Conservation (phyloP, 2,888 invertebrate species). For the Eledona agricola region DNA sequence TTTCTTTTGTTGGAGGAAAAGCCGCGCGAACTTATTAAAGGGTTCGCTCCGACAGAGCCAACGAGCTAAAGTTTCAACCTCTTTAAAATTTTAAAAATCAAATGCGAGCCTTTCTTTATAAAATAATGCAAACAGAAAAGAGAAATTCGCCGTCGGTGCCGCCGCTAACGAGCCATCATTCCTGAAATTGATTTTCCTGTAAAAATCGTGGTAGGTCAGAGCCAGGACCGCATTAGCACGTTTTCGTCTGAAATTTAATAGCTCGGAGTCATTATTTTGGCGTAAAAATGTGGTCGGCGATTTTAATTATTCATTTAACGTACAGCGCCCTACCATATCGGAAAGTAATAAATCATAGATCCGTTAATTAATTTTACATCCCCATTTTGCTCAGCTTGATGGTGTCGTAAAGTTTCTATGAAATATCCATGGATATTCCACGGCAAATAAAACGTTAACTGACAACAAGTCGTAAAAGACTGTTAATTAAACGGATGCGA, state of each 20-base stretch:
- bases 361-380: slow-evolving; percentile 29
- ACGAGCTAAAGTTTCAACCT: slow-evolving; percentile 33
- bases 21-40: too few species aligned
- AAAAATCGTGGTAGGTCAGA: slow-evolving; percentile 1
- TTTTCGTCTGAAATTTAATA: slow-evolving; percentile 4
- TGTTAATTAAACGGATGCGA: slow-evolving; percentile 33
- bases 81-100: too few species aligned
- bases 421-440: slow-evolving; percentile 28
- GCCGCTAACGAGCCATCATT: too few species aligned
- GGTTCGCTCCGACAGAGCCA: too few species aligned
- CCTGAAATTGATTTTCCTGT: slow-evolving; percentile 1
- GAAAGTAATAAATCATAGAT: slow-evolving; percentile 28
- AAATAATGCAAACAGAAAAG: too few species aligned
- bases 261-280: slow-evolving; percentile 5
- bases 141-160: too few species aligned
- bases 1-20: slow-evolving; percentile 42
- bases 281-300: slow-evolving; percentile 14
- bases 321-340: slow-evolving; percentile 14
- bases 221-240: slow-evolving; percentile 1
- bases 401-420: slow-evolving; percentile 26
- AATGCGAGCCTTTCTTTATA: too few species aligned
- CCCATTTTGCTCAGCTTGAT: slow-evolving; percentile 25
- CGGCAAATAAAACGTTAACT: slow-evolving; percentile 31
- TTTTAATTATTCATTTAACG: slow-evolving; percentile 24
- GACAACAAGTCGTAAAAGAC: slow-evolving; percentile 33